Base-by-base conservation (phyloP, 2,113 vertebrate genomes). In the Riparia riparia region DNA sequence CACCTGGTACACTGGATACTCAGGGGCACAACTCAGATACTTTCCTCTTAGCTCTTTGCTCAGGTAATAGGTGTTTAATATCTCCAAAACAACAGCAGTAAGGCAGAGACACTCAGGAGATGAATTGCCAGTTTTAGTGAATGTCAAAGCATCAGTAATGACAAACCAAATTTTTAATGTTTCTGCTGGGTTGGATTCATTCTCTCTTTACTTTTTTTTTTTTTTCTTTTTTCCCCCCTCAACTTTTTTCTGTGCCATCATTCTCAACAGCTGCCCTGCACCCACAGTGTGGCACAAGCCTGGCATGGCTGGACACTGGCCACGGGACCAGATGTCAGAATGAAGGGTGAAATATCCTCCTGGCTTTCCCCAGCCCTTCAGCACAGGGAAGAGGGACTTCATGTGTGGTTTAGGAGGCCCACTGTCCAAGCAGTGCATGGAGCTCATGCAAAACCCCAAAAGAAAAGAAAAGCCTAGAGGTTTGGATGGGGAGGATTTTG, bases 21-120 rank as follows among this genome's bases (percentile, higher is more conserved):
- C 85, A 41, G 47, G 8, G 49, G 57, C 41, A 82, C 63, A 91
- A 54, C 80, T 44, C 88, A 94, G 96, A 87, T 89, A 87, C 73
- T 85, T 83, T 80, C 71, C 60, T 84, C 47, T 68, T 83, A 82
- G 82, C 71, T 82, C 73, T 87, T 76, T 91, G 85, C 86, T 77
- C 80, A 77, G 61, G 54, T 34, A 24, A 41, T 8, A 54, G 70
- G 60, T 86, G 86, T 93, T 91, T 86, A 76, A 82, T 80, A 87
- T 85, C 85, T 82, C 57, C 64, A 71, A 90, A 94, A 87, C 16
- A 12, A 82, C 90, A 95, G 87, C 92, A 89, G 88, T 72, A 71
- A 95, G 60, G 88, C 68, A 93, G 77, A 92, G 77, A 78, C 73
- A 31, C 47, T 45, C 4, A 8, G 53, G 71, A 95, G 80, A 85